These are phyloP conservation scores for Trachops cirrhosus DNA, from an alignment of 2,797 vertebrate genomes.

Conservation along the genomic window DNA sequence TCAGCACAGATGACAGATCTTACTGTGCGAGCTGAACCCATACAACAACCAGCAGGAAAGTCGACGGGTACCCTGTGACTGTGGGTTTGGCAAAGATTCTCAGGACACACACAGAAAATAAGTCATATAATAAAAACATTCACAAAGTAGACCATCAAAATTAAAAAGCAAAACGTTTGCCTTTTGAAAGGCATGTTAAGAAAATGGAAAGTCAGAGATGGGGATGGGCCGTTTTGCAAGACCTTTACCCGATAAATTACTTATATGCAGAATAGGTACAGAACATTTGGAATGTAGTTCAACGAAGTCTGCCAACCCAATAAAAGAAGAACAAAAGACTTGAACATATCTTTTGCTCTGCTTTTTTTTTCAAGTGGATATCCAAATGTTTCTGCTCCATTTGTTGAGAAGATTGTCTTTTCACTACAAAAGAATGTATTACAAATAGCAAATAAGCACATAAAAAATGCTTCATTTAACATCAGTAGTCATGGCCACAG, in stretches of 20 bases:
- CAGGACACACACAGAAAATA: not conserved
- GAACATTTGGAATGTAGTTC: not conserved
- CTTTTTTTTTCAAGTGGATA: not conserved
- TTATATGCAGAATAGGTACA: not conserved
- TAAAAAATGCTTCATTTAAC: not conserved
- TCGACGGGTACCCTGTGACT: not conserved
- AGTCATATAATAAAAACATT: not conserved
- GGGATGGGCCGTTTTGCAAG: not conserved
- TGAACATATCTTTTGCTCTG: not conserved
- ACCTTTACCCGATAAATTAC: not conserved
- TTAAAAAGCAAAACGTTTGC: not conserved
- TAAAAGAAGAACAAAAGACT: not conserved
- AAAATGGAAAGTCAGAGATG: not conserved
- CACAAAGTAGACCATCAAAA: not conserved
- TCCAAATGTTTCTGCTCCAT: not conserved
- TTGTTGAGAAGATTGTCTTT: not conserved
- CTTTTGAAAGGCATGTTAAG: not conserved
- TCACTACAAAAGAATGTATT: not conserved
- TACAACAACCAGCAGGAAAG: not conserved
- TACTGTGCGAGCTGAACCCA: not conserved
- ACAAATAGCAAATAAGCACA: not conserved
- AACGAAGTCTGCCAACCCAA: not conserved
- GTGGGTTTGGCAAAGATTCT: not conserved
- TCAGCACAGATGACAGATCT: not conserved
- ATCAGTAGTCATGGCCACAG: not conserved